Conservation (phyloP, 2,113 vertebrate species). For the Dissostichus mawsoni region DNA sequence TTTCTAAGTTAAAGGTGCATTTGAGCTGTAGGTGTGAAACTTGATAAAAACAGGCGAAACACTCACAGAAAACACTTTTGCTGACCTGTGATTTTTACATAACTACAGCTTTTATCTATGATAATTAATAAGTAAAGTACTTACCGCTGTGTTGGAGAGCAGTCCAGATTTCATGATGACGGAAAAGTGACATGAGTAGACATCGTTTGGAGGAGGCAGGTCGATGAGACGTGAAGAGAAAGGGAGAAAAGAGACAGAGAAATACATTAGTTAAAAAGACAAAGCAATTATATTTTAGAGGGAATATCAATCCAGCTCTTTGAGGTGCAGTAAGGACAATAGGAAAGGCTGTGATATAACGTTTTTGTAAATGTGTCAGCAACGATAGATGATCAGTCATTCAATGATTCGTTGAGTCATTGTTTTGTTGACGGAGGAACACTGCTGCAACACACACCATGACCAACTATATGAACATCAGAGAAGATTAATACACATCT, state of each 20-base stretch:
- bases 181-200: slow-evolving; percentile 1
- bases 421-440: background rate
- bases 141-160: slow-evolving; percentile 77
- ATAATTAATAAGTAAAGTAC: slow-evolving; percentile 35
- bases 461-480: too few relatives aligned
- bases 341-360: background rate
- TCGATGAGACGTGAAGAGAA: too few relatives aligned
- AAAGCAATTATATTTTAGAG: background rate
- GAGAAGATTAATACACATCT: too few relatives aligned
- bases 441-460: too few relatives aligned
- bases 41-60: too few relatives aligned
- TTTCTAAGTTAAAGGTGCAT: too few relatives aligned
- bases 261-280: slow-evolving; percentile 2
- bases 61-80: too few relatives aligned
- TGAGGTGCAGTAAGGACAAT: background rate
- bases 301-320: background rate
- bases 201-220: background rate
- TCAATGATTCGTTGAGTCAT: background rate
- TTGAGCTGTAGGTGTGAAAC: too few relatives aligned
- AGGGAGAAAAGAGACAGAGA: slow-evolving; percentile 4
- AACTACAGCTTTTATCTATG: too few relatives aligned
- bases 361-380: too few relatives aligned
- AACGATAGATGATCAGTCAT: background rate
- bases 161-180: slow-evolving; percentile 30
- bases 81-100: too few relatives aligned